Evolutionary conservation across 2,888 invertebrate species (phyloP).

Genomic region (Galeruca laticollis): DNA sequence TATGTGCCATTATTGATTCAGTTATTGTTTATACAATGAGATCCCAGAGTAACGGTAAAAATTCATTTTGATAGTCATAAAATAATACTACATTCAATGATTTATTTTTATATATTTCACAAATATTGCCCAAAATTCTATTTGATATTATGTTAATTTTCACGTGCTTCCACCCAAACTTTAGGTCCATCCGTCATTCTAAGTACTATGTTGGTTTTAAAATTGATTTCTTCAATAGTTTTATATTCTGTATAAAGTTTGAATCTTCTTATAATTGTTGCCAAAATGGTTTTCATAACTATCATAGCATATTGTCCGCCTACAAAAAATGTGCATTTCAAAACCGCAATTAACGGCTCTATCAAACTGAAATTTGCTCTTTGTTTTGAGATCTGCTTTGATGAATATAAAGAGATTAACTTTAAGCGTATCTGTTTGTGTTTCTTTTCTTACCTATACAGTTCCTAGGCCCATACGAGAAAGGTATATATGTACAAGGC

Average conservation of each 20-base stretch:
- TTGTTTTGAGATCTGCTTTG: no score
- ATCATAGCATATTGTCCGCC: slow-evolving; percentile 63
- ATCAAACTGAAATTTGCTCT: no score
- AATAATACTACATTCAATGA: background rate
- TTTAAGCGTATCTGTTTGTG: no score
- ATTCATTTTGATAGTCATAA: background rate
- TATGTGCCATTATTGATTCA: no score
- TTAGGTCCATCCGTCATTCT: slow-evolving; percentile 50
- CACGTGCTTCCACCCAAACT: slow-evolving; percentile 41
- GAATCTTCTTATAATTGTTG: slow-evolving; percentile 62
- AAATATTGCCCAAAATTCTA: background rate
- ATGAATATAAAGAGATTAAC: no score
- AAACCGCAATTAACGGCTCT: no score
- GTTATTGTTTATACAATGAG: no score
- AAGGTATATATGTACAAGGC: no score
- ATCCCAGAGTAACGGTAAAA: background rate
- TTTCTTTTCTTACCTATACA: slow-evolving; percentile 66
- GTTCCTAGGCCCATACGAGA: no score
- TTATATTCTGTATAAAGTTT: slow-evolving; percentile 56
- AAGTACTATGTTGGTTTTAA: slow-evolving; percentile 50
- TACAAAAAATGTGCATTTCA: no score
- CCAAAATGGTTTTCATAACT: slow-evolving; percentile 64
- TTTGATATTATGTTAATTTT: background rate
- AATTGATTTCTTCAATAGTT: slow-evolving; percentile 50
- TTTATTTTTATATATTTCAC: background rate